These are phyloP conservation scores for Pasiphila rectangulata DNA, from an alignment of 2,888 invertebrate species.

Conservation along the genomic window DNA sequence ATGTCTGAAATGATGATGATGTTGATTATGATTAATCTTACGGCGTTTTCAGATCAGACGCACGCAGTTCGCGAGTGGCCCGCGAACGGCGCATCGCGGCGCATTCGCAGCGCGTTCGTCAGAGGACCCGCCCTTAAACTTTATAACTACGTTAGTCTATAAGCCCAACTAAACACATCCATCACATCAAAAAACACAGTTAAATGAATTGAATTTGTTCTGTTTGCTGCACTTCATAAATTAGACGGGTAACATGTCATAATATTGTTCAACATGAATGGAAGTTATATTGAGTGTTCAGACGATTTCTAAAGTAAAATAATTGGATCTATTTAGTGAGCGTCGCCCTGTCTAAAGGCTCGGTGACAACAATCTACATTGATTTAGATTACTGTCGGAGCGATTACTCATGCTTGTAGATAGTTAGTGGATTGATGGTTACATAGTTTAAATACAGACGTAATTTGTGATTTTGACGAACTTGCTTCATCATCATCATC, in stretches of 20 bases:
- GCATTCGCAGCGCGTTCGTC: too few species aligned
- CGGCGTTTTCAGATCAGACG: too few species aligned
- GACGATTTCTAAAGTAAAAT: constrained; percentile 51
- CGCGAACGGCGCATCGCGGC: too few species aligned
- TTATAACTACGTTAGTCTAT: too few species aligned
- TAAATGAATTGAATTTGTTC: constrained; percentile 21
- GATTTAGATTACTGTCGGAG: constrained; percentile 35
- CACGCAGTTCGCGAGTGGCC: too few species aligned
- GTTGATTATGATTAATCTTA: too few species aligned
- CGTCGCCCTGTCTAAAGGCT: constrained; percentile 51
- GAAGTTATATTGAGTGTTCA: constrained; percentile 59
- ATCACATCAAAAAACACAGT: constrained; percentile 5
- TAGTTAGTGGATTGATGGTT: background rate
- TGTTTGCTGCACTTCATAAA: constrained; percentile 21
- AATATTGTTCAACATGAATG: constrained; percentile 53
- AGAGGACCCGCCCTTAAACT: too few species aligned
- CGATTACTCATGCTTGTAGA: constrained; percentile 28
- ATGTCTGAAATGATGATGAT: too few species aligned
- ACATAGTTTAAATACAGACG: background rate
- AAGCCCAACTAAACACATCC: background rate
- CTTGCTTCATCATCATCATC: too few species aligned
- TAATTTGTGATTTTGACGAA: too few species aligned
- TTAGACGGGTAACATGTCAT: constrained; percentile 33
- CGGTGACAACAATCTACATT: constrained; percentile 48
- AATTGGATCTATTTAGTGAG: constrained; percentile 66